Base-by-base conservation (phyloP, 2,113 vertebrate species). In the Danionella cerebrum region DNA sequence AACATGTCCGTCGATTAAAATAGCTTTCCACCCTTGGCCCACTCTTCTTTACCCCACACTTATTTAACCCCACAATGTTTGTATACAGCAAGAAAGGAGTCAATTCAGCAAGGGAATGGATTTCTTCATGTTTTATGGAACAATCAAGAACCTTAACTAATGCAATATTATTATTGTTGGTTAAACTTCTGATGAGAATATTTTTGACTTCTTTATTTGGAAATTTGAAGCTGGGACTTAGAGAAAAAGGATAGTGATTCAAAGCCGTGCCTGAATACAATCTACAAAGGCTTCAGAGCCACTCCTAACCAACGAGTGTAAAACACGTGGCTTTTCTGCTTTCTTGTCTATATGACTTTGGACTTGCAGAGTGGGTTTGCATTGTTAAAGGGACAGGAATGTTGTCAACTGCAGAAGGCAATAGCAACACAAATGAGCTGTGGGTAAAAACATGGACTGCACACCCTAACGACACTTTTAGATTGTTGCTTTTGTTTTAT, bases 11-110 rank as follows among this genome's bases (percentile, higher is more conserved):
- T 2, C 11, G 31, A 57, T 45, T 38, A 50, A 59, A 59, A 69
- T 59, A 59, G 31, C 50, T 24, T 8, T 38, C 42, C 31, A 57
- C 33, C 44, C 57, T 19, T 69, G 19, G 21, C 7, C 42, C 47
- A 39, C 44, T 39, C 66, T 59, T 29, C 53, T 29, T 58, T 44
- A 58, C 22, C 35, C 54, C 45, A 39, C n/a, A 59, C 38, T 29
- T 44, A 60, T 3, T 42, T 44, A 11, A 60, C 11, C 24, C 16
- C 25, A 19, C n/a, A 12, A 13, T 44, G 9, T 31, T 29, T 31
- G 12, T 8, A 60, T 31, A 31, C 24, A 31, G 22, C 58, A 18
- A 35, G 6, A 16, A 22, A 27, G 6, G 33, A 68, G 33, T n/a
- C 11, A 50, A 18, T 29, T 48, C 1, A 47, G 13, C n/a, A 29